Conservation (phyloP, 2,113 vertebrate species). For the Ctenomys sociabilis region DNA sequence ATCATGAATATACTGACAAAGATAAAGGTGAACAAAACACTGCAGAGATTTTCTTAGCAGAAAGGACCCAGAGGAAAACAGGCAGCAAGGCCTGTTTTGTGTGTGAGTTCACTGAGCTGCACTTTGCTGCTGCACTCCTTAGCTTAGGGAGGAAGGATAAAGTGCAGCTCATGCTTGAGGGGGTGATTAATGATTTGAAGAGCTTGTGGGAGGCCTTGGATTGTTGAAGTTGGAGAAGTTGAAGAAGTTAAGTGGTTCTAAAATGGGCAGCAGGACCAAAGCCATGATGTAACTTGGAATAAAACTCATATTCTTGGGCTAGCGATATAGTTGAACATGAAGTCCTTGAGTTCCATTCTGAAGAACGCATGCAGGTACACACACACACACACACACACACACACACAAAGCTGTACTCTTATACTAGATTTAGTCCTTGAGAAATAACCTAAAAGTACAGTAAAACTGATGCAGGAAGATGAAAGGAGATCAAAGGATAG, state of each 20-base stretch:
- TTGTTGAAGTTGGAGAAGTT: not conserved
- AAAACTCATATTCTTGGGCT: not conserved
- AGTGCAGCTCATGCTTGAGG: not conserved
- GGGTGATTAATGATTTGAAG: not conserved
- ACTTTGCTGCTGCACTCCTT: not conserved
- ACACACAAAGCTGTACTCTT: not conserved
- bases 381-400: not conserved
- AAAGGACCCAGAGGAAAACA: not conserved
- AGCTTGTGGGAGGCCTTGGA: not conserved
- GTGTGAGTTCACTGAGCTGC: not conserved
- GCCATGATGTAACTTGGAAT: not conserved
- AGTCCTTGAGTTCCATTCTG: not conserved
- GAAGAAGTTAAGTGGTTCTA: slow-evolving; percentile 1
- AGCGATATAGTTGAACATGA: not conserved
- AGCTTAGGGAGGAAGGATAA: not conserved
- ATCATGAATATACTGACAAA: slow-evolving; percentile 31
- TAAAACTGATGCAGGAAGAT: slow-evolving; percentile 23
- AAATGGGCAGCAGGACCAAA: not conserved
- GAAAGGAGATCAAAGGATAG: slow-evolving; percentile 6
- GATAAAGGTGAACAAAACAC: not conserved
- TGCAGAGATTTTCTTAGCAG: not conserved
- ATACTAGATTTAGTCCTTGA: not conserved
- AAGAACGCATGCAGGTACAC: not conserved
- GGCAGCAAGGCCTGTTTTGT: not conserved
- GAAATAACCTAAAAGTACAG: not conserved